These are phyloP conservation scores for Zoanthus sociatus DNA, from an alignment of 92 coral and sea anemone species.

Conservation along the genomic window DNA sequence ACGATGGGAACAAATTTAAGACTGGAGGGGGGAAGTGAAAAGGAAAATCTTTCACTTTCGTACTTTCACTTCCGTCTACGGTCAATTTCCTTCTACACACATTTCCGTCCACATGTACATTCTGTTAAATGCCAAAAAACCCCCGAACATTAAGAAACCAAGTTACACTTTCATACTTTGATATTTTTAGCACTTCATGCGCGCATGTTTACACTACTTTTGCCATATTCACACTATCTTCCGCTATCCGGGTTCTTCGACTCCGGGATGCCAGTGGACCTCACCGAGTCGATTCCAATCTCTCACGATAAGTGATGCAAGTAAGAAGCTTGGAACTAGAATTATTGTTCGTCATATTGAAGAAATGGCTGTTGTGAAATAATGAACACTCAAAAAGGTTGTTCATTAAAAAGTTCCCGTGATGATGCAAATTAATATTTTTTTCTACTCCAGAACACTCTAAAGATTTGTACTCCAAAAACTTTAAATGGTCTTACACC, in stretches of 20 bases:
- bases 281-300: neutral
- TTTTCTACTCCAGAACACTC: neutral
- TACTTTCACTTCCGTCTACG: no score
- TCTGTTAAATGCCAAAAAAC: no score
- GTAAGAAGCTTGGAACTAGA: neutral
- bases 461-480: neutral
- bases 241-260: neutral
- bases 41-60: no score
- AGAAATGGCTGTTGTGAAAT: neutral
- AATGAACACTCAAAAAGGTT: no score
- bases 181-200: no score
- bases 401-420: neutral
- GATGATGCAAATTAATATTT: no score
- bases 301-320: neutral
- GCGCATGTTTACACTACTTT: neutral
- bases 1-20: no score
- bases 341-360: neutral
- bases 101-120: no score
- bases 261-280: neutral
- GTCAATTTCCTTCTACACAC: no score
- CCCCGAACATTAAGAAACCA: no score
- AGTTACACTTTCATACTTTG: no score
- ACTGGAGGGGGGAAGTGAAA: no score
- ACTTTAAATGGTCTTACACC: conserved; percentile 14
- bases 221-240: neutral